Conservation (phyloP, 1,140 invertebrate species). For the Drosophila neocordata region DNA sequence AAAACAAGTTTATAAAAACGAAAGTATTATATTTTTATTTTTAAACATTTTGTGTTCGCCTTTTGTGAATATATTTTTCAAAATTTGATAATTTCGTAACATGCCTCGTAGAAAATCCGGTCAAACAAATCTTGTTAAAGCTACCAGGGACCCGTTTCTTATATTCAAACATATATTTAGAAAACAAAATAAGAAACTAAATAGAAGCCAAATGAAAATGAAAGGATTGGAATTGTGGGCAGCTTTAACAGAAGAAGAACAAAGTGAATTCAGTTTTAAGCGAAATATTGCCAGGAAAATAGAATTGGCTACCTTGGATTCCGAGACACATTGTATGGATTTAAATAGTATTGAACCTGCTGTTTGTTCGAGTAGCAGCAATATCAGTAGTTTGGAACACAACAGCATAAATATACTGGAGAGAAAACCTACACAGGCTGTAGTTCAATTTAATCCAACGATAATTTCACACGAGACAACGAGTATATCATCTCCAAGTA, state of each 20-base stretch:
- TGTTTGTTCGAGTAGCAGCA: too few relatives aligned
- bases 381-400: too few relatives aligned
- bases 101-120: too few relatives aligned
- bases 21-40: neutral
- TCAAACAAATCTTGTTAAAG: neutral
- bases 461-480: too few relatives aligned
- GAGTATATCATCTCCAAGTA: too few relatives aligned
- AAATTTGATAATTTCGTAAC: too few relatives aligned
- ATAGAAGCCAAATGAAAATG: too few relatives aligned
- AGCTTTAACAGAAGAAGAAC: neutral
- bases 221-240: neutral
- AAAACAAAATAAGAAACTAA: neutral
- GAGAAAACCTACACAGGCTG: too few relatives aligned
- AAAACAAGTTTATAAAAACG: neutral
- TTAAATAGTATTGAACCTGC: neutral
- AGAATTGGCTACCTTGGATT: neutral
- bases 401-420: too few relatives aligned
- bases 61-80: too few relatives aligned
- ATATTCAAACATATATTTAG: neutral
- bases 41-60: neutral
- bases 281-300: neutral
- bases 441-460: too few relatives aligned
- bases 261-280: neutral
- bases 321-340: neutral
- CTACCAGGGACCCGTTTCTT: neutral